Evolutionary conservation across 2,113 vertebrate species (phyloP), one percentile per base, ranked within the genome.

Genomic region (Carollia perspicillata): DNA sequence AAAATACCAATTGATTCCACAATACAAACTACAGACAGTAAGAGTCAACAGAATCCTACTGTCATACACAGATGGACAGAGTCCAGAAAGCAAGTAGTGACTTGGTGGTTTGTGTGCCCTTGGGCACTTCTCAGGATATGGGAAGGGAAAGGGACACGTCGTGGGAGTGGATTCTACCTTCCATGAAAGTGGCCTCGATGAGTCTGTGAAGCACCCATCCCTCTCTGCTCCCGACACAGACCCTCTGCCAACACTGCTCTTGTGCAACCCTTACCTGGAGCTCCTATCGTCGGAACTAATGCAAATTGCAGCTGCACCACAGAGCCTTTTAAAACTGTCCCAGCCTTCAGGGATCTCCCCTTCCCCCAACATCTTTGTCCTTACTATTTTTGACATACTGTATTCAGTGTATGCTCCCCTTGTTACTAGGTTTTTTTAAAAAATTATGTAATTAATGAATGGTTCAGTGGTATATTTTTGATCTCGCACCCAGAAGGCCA

Each of bases 111-210:
- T n/a, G 1, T 51, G n/a, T 40, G 18, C 20, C 20, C 7, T 40
- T 40, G 44, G 22, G 37, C 1, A 17, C 33, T 79, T 35, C 11
- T 47, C 51, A 40, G 20, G 83, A 55, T 28, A 17, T 10, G 0
- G 4, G 9, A 23, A 26, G n/a, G 17, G 72, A 44, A 18, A 33
- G 53, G 35, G 53, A 7, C 17, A 0, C 0, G 0, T n/a, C 28
- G 1, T 17, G 28, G 49, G 49, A 42, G 2, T 40, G 1, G 3
- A 55, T 89, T 80, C 23, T 49, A 0, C 5, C 26, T 68, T 92
- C n/a, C 37, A 20, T 49, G 9, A 40, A 77, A 33, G 23, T 35
- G 16, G 60, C 18, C 6, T 66, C 30, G 53, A 23, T 63, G 44
- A 37, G 8, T 81, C 51, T 81, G 40, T 35, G 37, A 33, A 40